These are phyloP conservation scores for human DNA, from an alignment of 2,113 vertebrate species.

Conservation along the genomic window DNA sequence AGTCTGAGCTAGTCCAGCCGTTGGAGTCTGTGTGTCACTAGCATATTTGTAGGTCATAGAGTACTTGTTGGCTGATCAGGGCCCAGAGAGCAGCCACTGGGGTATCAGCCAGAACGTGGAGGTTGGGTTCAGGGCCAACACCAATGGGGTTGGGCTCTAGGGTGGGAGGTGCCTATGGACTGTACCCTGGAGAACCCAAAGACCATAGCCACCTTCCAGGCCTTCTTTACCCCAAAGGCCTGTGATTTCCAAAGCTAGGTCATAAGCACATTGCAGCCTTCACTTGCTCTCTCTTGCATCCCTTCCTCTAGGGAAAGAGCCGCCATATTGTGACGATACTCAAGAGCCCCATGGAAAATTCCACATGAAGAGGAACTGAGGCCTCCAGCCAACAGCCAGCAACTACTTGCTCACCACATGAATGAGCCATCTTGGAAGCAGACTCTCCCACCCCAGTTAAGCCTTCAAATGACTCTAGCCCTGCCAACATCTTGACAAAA, in stretches of 20 bases:
- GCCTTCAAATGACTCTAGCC: no score
- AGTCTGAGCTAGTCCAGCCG: background rate
- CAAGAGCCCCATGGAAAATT: background rate
- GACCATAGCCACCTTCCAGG: background rate
- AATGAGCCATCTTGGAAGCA: no score
- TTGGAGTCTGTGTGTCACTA: background rate
- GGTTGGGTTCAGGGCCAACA: background rate
- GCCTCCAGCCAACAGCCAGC: background rate
- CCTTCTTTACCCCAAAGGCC: background rate
- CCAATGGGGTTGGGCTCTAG: background rate
- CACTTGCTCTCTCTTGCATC: background rate
- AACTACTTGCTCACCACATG: background rate
- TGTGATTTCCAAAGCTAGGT: no score
- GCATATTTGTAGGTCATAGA: background rate
- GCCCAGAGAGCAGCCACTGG: background rate
- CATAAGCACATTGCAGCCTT: background rate
- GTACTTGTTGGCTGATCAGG: background rate
- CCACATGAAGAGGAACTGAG: background rate
- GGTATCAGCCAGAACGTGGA: background rate
- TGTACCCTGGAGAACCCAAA: background rate
- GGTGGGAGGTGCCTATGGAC: no score
- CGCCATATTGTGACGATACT: background rate
- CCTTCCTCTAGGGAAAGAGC: background rate
- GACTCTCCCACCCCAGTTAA: fast-evolving
- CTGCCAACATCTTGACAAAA: no score